Evolutionary conservation across 1,140 invertebrate genomes (phyloP).

Genomic region (Thaumetopoea pityocampa): DNA sequence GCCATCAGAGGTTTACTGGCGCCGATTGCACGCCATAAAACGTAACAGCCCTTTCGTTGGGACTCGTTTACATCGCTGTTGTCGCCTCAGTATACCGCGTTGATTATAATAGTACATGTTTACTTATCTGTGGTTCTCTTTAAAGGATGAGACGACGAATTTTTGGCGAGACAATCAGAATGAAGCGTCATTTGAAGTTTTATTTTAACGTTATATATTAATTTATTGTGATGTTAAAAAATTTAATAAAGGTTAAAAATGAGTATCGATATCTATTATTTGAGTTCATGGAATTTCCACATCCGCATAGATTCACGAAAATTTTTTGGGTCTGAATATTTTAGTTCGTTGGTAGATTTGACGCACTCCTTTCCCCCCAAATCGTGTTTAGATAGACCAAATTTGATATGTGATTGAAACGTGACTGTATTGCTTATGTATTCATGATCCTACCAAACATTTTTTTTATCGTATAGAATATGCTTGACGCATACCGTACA

Average conservation of each 20-base stretch:
- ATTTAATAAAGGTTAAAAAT: too few relatives aligned
- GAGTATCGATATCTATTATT: too few relatives aligned
- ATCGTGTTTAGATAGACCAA: slow-evolving; percentile 1
- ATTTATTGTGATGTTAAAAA: too few relatives aligned
- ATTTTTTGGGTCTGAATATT: slow-evolving; percentile 20
- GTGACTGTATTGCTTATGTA: too few relatives aligned
- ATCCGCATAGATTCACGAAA: slow-evolving; percentile 1
- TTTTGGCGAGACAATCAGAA: too few relatives aligned
- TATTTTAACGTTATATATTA: too few relatives aligned
- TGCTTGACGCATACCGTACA: too few relatives aligned
- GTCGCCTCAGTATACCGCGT: slow-evolving; percentile 26
- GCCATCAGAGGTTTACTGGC: slow-evolving; percentile 51
- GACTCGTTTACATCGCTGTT: slow-evolving; percentile 36
- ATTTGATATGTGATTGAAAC: slow-evolving; percentile 18
- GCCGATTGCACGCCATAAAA: slow-evolving; percentile 60
- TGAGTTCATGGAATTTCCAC: too few relatives aligned
- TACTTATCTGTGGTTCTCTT: background rate
- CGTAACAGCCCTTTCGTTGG: slow-evolving; percentile 60
- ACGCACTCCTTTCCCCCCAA: slow-evolving; percentile 6
- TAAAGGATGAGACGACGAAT: too few relatives aligned
- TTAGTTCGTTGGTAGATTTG: slow-evolving; percentile 4
- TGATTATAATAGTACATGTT: slow-evolving; percentile 8
- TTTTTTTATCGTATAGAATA: too few relatives aligned
- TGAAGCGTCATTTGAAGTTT: too few relatives aligned
- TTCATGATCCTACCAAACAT: too few relatives aligned